Evolutionary conservation across 2,888 invertebrate genomes (phyloP), one percentile per base, ranked within the genome.

Genomic region (Cataglyphis livida): DNA sequence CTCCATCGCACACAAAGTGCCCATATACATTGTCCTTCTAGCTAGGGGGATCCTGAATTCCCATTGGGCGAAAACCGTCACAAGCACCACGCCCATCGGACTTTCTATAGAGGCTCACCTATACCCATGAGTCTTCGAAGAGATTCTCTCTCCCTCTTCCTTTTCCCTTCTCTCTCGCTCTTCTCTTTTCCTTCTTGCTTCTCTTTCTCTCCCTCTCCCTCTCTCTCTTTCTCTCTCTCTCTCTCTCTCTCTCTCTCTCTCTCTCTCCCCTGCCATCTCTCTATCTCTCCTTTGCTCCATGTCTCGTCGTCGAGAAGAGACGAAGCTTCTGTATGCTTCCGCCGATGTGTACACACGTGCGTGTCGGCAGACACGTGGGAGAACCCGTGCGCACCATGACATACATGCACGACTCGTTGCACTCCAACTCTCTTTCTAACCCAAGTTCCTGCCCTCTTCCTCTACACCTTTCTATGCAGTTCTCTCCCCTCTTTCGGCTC

Each of bases 31-130:
- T 93, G 93, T 93, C 93, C 94, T 94, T 93, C 93, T 91, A 91
- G 91, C 92, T 91, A 90, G 91, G 90, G 91, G 92, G 92, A 92
- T 92, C 90, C 92, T 91, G 90, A 89, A 92, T 92, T 91, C 92
- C 92, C 89, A 94, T 94, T 95, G 94, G 94, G 88, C 91, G 93
- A 91, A 92, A 93, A 91, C 93, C 89, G 91, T 91, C 92, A 91
- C 92, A 90, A 92, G 91, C 90, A 92, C 92, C 93, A 93, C 93
- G 92, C 92, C 93, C 91, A 93, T 92, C 89, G 88, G 86, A 89
- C 89, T 88, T 88, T 90, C 92, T 89, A 90, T 87, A 91, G 87
- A 89, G 82, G 70, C 79, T 89, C 90, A 90, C 91, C 91, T 87
- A 90, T 87, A 90, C 90, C 89, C 85, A 88, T 83, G 66, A 87